Evolutionary conservation across 2,888 invertebrate genomes (phyloP), one percentile per base, ranked within the genome.

Genomic region (Clostera curtula): DNA sequence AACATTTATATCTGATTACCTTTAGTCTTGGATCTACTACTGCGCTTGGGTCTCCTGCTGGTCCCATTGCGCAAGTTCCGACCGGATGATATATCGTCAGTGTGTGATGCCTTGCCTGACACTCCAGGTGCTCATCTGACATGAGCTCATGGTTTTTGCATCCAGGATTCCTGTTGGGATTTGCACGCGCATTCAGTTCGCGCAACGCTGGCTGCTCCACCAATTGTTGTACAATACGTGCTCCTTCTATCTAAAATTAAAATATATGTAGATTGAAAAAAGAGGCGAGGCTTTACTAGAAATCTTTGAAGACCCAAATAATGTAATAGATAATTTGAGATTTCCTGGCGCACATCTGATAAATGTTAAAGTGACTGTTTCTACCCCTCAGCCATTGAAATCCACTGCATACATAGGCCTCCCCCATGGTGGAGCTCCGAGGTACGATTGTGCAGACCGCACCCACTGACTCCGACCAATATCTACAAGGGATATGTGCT

Each of bases 11-110:
- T n/a, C n/a, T n/a, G n/a, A n/a, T n/a, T 40, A 77, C 82, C 48
- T 72, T 77, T 7, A 93, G 59, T 27, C 90, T 82, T 0, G 89
- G 72, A 65, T 93, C 90, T 0, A 94, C 92, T 0, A 93, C 93
- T 1, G 90, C 88, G 22, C 70, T 60, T 1, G 74, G 73, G 12
- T 75, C 57, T 0, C 65, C 56, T 1, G 46, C 33, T 0, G 90
- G 89, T 0, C 92, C 93, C 93, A 94, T 93, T 57, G 93, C 92
- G 36, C 91, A 90, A 0, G 93, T 93, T 5, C 93, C 92, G 1
- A 89, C 89, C 0, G 93, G 93, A 64, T 94, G 93, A 62, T 93
- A 93, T 40, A 93, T 91, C 0, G 93, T 93, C 53, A 92, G 76
- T 0, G 92, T 88, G 62, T 92, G 92, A 48, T 90, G 89, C 25